phyloP scores from a whole-genome alignment of 2,888 invertebrate genomes.

The Parnassius mnemosyne region DNA sequence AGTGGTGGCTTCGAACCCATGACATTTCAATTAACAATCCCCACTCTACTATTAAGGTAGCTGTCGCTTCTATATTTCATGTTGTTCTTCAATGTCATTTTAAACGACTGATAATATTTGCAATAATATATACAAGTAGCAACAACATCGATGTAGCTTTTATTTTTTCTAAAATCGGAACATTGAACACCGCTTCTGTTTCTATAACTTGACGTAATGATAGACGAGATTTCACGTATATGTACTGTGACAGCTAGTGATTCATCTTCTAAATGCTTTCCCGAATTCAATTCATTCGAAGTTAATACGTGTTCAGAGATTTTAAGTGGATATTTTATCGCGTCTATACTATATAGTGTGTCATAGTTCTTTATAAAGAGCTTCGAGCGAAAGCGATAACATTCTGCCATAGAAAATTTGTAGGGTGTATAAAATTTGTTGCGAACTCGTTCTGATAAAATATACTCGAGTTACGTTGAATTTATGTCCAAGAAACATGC shows the following conservation, averaged over 20 bases:
- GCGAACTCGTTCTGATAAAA: slow-evolving; percentile 59
- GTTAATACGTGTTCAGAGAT: background rate
- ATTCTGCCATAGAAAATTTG: slow-evolving; percentile 28
- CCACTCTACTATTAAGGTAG: too few relatives aligned
- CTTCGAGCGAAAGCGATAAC: background rate
- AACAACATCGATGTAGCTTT: background rate
- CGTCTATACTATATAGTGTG: background rate
- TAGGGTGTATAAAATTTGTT: slow-evolving; percentile 58
- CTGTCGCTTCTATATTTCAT: too few relatives aligned
- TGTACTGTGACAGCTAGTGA: too few relatives aligned
- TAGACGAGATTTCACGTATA: too few relatives aligned
- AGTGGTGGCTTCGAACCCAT: too few relatives aligned
- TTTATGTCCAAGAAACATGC: slow-evolving; percentile 49
- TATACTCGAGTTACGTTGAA: slow-evolving; percentile 48
- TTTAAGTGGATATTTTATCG: slow-evolving; percentile 3
- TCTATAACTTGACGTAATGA: too few relatives aligned
- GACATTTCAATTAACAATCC: too few relatives aligned
- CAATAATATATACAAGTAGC: too few relatives aligned
- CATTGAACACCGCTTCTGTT: too few relatives aligned
- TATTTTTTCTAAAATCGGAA: too few relatives aligned
- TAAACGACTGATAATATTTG: too few relatives aligned
- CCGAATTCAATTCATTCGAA: slow-evolving; percentile 5
- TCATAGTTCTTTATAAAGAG: background rate
- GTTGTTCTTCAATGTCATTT: too few relatives aligned
- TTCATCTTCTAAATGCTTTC: background rate